Percentiles rank a stretch among this genome's conserved stretches.
phyloP scores from a whole-genome alignment of 2,888 invertebrate species.

The Sialis fuliginosa region DNA sequence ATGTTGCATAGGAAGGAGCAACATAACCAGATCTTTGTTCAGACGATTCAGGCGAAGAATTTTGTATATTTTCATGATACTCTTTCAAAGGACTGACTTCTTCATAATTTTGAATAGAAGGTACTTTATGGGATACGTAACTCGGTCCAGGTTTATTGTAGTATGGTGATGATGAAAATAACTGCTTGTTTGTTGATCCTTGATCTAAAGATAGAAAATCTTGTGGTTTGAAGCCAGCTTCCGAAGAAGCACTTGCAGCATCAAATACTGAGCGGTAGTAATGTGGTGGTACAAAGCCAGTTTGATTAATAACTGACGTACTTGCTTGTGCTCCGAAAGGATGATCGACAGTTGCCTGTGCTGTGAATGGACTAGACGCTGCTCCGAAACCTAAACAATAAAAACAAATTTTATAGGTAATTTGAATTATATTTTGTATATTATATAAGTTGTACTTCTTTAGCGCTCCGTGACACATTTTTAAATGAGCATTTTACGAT shows the following conservation, averaged over 20 bases:
- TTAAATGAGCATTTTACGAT: too few relatives aligned
- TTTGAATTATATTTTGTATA: too few relatives aligned
- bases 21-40: not conserved
- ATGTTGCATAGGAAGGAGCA: not conserved
- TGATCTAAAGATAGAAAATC: constrained; percentile 19
- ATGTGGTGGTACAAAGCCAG: constrained; percentile 15
- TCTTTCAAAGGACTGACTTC: not conserved
- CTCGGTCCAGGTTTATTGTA: constrained; percentile 17
- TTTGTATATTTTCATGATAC: constrained; percentile 5
- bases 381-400: constrained; percentile 12
- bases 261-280: constrained; percentile 10
- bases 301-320: constrained; percentile 9
- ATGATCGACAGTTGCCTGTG: constrained; percentile 9
- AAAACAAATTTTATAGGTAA: constrained; percentile 3
- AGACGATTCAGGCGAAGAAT: not conserved
- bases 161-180: constrained; percentile 4
- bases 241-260: constrained; percentile 6
- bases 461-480: too few relatives aligned
- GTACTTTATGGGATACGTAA: constrained; percentile 19
- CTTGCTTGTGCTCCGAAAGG: constrained; percentile 12
- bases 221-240: constrained; percentile 14
- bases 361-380: constrained; percentile 13
- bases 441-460: too few relatives aligned
- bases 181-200: constrained; percentile 4
- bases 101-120: constrained; percentile 9